A percentile compares a stretch with the other conserved stretches of the same genome.
phyloP scores from a whole-genome alignment of 2,113 vertebrate species.

The Proteles cristata region DNA sequence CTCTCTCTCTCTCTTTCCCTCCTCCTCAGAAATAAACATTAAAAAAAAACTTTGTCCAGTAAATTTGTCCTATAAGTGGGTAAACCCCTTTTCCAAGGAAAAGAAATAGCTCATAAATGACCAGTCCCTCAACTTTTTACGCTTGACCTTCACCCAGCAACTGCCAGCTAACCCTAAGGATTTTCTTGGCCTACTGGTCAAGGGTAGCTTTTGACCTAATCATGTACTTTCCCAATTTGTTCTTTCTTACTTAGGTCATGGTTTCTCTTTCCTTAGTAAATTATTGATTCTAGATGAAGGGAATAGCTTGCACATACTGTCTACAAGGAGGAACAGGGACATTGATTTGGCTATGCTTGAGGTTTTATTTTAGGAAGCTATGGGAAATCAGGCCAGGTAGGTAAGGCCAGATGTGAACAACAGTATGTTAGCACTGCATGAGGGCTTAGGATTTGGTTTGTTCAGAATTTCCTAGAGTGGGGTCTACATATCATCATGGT shows the following conservation, averaged over 20 bases:
- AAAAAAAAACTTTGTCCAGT: background rate
- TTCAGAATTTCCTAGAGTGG: background rate
- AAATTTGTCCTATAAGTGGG: background rate
- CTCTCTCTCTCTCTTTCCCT: too few species aligned
- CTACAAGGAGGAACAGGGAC: background rate
- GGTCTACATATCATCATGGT: background rate
- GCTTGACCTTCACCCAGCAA: background rate
- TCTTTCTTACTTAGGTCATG: background rate
- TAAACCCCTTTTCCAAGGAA: background rate
- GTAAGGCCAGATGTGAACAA: background rate
- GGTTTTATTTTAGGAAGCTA: conserved; percentile 55
- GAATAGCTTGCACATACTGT: background rate
- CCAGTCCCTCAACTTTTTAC: background rate
- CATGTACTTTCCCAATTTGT: background rate
- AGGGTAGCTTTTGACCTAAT: background rate
- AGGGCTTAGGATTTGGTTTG: background rate
- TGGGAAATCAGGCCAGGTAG: background rate
- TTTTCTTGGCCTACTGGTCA: background rate
- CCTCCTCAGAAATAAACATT: too few species aligned
- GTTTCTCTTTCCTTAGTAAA: background rate
- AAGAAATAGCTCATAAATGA: background rate
- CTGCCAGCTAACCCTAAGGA: background rate
- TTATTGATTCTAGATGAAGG: background rate
- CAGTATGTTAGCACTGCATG: background rate
- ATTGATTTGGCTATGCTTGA: background rate